Percentiles rank a stretch among this genome's conserved stretches.
These are phyloP conservation scores for Goniozus legneri DNA, from an alignment of 1,140 invertebrate genomes.

Conservation along the genomic window DNA sequence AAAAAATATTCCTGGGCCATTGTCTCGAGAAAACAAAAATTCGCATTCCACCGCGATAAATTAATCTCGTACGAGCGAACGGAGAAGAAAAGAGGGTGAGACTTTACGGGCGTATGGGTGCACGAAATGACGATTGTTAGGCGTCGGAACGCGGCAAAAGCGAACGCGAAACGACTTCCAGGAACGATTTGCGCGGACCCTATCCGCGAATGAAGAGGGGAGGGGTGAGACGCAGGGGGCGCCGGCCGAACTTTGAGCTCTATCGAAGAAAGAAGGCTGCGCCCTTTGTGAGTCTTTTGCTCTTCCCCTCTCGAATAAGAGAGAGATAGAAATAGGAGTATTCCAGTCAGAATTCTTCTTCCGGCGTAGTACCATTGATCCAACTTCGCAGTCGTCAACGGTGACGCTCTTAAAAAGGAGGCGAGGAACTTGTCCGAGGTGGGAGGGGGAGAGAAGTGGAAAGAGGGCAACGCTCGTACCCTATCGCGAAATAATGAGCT, in stretches of 20 bases:
- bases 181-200: background rate
- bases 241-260: constrained; percentile 16
- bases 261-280: constrained; percentile 15
- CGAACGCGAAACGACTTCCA: constrained; percentile 9
- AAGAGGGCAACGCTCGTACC: constrained; percentile 2
- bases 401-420: background rate
- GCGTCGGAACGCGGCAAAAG: background rate
- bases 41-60: too few relatives aligned
- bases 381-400: constrained; percentile 14
- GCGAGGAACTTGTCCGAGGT: background rate
- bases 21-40: too few relatives aligned
- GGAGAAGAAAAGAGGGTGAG: too few relatives aligned
- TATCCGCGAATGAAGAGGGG: too few relatives aligned
- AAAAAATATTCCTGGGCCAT: too few relatives aligned
- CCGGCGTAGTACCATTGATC: constrained; percentile 16
- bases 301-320: too few relatives aligned
- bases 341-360: constrained; percentile 17
- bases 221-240: background rate
- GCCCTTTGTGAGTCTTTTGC: constrained; percentile 19
- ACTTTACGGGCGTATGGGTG: too few relatives aligned
- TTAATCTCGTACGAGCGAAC: too few relatives aligned
- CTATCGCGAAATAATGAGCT: constrained; percentile 22
- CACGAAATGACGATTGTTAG: constrained; percentile 25
- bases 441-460: background rate
- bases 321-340: background rate